Evolutionary conservation across 1,140 invertebrate species (phyloP).

Genomic region (Amphibalanus amphitrite): DNA sequence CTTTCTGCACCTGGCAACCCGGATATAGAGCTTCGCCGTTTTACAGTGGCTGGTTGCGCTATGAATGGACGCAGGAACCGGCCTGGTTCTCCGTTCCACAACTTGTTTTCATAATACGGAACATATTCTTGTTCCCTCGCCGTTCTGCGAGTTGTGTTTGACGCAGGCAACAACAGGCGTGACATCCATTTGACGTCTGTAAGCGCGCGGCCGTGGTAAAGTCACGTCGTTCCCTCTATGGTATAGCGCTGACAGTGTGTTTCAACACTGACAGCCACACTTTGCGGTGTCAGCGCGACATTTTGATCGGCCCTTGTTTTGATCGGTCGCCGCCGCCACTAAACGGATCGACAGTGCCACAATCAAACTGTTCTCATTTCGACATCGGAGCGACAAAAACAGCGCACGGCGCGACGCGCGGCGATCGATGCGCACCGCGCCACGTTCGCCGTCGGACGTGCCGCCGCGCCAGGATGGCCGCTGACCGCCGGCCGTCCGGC

Average conservation of each 20-base stretch:
- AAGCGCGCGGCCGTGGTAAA: too few species aligned
- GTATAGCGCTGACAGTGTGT: too few species aligned
- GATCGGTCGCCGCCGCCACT: not conserved
- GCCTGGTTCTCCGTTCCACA: too few species aligned
- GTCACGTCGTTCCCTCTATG: too few species aligned
- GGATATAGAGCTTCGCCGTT: too few species aligned
- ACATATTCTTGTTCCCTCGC: not conserved
- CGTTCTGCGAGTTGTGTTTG: not conserved
- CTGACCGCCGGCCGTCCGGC: not conserved
- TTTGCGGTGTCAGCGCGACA: too few species aligned
- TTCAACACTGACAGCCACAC: too few species aligned
- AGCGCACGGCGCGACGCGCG: not conserved
- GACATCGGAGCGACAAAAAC: not conserved
- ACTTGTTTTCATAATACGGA: not conserved
- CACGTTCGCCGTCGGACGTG: not conserved
- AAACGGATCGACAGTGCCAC: not conserved
- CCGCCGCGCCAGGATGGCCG: not conserved
- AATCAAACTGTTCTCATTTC: constrained; percentile 1
- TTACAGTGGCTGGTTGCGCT: too few species aligned
- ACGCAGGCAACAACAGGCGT: too few species aligned
- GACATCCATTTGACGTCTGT: too few species aligned
- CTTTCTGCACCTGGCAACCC: too few species aligned
- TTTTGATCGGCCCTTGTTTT: not conserved
- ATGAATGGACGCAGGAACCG: too few species aligned
- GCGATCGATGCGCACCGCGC: not conserved